Conservation (phyloP, 64 coral and sea anemone species). For the Stichodactyla helianthus region DNA sequence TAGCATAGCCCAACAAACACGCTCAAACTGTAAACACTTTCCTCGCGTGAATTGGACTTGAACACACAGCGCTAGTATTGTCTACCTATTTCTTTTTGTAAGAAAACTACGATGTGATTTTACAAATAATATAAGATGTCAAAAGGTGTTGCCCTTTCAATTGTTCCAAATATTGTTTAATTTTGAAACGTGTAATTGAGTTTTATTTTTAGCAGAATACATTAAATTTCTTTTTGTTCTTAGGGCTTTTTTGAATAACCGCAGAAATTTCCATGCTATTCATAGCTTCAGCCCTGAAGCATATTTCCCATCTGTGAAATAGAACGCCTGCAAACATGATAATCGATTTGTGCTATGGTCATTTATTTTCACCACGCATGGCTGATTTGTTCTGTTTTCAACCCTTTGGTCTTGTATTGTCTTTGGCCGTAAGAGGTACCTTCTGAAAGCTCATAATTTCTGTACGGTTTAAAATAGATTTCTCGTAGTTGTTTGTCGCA, state of each 20-base stretch:
- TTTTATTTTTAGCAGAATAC: neutral
- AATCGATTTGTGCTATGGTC: neutral
- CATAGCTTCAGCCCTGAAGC: neutral
- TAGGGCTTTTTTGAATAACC: neutral
- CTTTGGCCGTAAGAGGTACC: neutral
- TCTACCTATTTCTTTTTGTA: too few species aligned
- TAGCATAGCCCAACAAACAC: neutral
- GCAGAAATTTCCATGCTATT: neutral
- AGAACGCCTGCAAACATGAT: neutral
- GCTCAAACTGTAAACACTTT: neutral
- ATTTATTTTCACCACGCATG: neutral
- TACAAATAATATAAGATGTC: neutral
- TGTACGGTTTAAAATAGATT: too few species aligned
- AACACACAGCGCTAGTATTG: neutral
- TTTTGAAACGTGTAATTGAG: neutral
- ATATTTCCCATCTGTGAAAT: neutral
- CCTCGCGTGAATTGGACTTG: neutral
- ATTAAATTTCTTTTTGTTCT: neutral
- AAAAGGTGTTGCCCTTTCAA: neutral
- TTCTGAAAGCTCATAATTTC: neutral
- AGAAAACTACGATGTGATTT: neutral
- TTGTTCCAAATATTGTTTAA: constrained; percentile 3
- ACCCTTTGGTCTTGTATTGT: neutral
- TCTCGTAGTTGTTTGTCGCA: too few species aligned
- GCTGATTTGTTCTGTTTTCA: neutral